Evolutionary conservation across 1,140 invertebrate species (phyloP).

Genomic region (Dryas iulia): DNA sequence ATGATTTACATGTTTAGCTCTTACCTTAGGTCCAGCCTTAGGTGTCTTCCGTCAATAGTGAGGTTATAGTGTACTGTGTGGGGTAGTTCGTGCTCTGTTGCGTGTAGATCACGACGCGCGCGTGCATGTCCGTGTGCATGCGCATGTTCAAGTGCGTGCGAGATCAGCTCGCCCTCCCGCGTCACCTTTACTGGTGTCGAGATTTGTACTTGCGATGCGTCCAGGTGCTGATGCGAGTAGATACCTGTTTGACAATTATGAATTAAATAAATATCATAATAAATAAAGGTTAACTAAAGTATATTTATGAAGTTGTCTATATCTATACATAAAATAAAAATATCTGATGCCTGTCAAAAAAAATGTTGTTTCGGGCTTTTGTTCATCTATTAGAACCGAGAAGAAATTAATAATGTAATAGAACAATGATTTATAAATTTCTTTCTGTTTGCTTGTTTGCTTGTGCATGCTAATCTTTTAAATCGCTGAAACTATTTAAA

Average conservation of each 20-base stretch:
- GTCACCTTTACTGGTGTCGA: conserved; percentile 64
- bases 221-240: conserved; percentile 70
- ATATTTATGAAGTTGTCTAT: too few species aligned
- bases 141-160: conserved; percentile 54
- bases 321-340: too few species aligned
- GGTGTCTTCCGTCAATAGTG: conserved; percentile 59
- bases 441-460: too few species aligned
- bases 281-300: too few species aligned
- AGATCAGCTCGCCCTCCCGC: conserved; percentile 55
- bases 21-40: conserved; percentile 70
- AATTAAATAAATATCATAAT: background rate
- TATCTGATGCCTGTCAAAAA: too few species aligned
- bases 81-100: conserved; percentile 49
- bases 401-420: too few species aligned
- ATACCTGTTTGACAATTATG: conserved; percentile 49
- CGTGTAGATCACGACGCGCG: conserved; percentile 57
- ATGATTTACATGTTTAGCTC: background rate
- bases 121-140: conserved; percentile 66
- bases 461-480: too few species aligned
- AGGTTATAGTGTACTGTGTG: conserved; percentile 67
- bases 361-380: too few species aligned
- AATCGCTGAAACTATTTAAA: too few species aligned
- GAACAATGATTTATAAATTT: too few species aligned
- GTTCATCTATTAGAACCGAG: too few species aligned
- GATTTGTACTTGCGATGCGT: conserved; percentile 63